These are phyloP conservation scores for Mus musculus DNA, from an alignment of 2,113 vertebrate genomes.

Conservation along the genomic window DNA sequence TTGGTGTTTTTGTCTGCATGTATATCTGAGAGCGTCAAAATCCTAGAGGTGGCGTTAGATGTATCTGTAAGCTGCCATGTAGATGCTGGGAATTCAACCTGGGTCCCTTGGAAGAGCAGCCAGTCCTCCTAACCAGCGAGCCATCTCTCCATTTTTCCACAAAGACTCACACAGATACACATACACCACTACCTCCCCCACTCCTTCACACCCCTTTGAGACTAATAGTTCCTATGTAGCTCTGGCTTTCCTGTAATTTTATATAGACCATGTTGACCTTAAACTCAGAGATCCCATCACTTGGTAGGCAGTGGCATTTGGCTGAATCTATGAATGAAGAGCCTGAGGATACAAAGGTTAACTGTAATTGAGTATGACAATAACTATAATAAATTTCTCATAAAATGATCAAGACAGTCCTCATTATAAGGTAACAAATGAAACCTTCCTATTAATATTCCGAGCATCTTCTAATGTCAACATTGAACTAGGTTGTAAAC, in stretches of 20 bases:
- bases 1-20: neutral
- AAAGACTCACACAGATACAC: no score
- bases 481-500: neutral
- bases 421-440: slow-evolving; percentile 17
- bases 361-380: neutral
- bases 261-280: neutral
- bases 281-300: neutral
- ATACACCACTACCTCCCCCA: no score
- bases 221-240: neutral
- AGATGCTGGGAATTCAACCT: neutral
- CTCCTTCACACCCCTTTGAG: neutral
- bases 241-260: neutral
- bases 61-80: neutral
- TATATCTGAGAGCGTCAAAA: neutral
- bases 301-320: neutral
- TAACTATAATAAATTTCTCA: slow-evolving; percentile 47
- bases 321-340: neutral
- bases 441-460: neutral
- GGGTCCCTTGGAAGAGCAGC: neutral
- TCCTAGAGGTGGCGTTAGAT: neutral
- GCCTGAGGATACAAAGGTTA: neutral
- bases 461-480: neutral
- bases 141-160: neutral
- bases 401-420: slow-evolving; percentile 35
- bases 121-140: neutral